Percentiles rank a stretch among this genome's conserved stretches.
Evolutionary conservation across 2,113 vertebrate genomes (phyloP).

Genomic region (Neoarius graeffei): DNA sequence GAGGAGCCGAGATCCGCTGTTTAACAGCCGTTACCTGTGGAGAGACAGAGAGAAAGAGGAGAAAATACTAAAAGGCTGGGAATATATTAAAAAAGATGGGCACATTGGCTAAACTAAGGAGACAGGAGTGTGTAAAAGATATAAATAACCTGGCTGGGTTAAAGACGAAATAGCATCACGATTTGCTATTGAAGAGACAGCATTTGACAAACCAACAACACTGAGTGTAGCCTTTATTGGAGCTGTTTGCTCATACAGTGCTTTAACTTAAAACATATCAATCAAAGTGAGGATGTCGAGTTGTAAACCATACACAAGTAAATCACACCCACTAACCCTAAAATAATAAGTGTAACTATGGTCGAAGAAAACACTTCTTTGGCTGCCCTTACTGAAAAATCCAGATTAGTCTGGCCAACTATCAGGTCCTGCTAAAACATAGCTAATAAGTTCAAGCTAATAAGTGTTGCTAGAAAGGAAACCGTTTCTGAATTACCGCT

Average conservation of each 20-base stretch:
- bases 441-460: not conserved
- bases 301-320: not conserved
- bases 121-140: not conserved
- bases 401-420: not conserved
- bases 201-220: not conserved
- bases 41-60: slow-evolving; percentile 52
- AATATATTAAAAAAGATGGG: slow-evolving; percentile 15
- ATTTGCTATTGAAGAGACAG: not conserved
- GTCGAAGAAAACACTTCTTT: not conserved
- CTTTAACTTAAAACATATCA: not conserved
- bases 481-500: not conserved
- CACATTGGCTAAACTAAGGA: not conserved
- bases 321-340: not conserved
- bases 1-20: slow-evolving; percentile 69
- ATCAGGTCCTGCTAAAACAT: not conserved
- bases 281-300: no score
- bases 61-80: slow-evolving; percentile 29
- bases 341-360: not conserved
- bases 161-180: slow-evolving; percentile 4
- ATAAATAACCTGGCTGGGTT: not conserved
- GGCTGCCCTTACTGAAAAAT: not conserved
- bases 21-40: slow-evolving; percentile 77
- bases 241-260: not conserved
- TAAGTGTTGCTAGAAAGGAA: not conserved
- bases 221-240: not conserved